Conservation (phyloP, 2,797 vertebrate species). For the Alectoris magna region DNA sequence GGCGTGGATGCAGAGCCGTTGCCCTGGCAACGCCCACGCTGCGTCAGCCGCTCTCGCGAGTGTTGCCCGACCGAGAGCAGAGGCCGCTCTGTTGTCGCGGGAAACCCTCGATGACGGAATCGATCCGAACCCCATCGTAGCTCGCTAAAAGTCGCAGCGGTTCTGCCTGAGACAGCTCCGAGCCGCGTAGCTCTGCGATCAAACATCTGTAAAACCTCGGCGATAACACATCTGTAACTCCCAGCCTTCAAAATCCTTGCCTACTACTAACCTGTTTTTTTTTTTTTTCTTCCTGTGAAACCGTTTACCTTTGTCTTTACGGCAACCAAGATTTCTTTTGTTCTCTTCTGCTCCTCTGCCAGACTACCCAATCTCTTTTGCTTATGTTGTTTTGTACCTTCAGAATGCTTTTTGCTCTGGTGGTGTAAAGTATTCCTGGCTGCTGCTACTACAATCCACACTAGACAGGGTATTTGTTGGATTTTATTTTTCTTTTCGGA, state of each 20-base stretch:
- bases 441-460: background rate
- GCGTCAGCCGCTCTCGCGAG: no score
- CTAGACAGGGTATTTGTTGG: background rate
- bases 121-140: no score
- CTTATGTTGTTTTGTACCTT: background rate
- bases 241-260: background rate
- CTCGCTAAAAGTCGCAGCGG: no score
- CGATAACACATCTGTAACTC: no score
- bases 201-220: no score
- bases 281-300: background rate
- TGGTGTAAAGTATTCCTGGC: background rate
- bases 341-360: background rate
- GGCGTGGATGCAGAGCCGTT: no score
- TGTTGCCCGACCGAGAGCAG: no score
- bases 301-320: background rate
- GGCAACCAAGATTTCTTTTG: background rate
- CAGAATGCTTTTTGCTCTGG: background rate
- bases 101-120: no score
- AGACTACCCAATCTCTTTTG: background rate
- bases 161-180: no score
- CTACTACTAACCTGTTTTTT: background rate
- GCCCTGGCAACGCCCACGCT: no score
- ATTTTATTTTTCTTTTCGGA: background rate
- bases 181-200: no score
- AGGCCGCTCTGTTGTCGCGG: no score